Base-by-base conservation (phyloP, 2,797 vertebrate genomes). In the Perodicticus potto region DNA sequence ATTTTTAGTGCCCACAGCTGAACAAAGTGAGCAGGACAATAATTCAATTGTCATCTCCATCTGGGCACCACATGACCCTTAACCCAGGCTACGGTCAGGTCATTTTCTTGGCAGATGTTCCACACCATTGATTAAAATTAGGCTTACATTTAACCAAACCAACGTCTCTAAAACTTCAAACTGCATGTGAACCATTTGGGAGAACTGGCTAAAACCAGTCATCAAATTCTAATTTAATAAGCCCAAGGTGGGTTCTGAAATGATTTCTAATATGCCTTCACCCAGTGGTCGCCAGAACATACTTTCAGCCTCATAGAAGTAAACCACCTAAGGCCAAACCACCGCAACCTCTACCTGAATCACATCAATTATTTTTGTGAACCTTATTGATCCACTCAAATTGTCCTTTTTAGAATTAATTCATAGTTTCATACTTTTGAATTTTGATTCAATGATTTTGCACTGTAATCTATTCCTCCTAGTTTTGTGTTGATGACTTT, bases 401-500 rank as follows among this genome's bases (percentile, higher is more conserved):
- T 77, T 61, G 8, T 49, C 27, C 29, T 43, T 90, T 86, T 80
- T 34, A 74, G 32, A 72, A 87, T 84, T 83, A 92, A 92, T 83
- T 43, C 19, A 12, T 4, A 37, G 23, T 29, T 92, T 74, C 25
- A 27, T 65, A 76, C 34, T 63, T 95, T 80, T 83, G 53, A 92
- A 86, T 34, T 55, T 67, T 89, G 45, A 61, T 93, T 88, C 74
- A 91, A n/a, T 63, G 88, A 91, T 86, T 83, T n/a, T 70, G 4
- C 6, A 70, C 27, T 34, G 14, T 70, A 32, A 37, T 57, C 78
- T 59, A 63, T 63, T 20, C 19, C 5, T 86, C 7, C 32, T 72
- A 74, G 40, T 93, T 93, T 29, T 90, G 1, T 73, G 59, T 29
- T 90, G 27, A 27, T 93, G 22, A 65, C 61, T 95, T 86, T 78